Base-by-base conservation (phyloP, 2,113 vertebrate species). In the Panurus biarmicus region DNA sequence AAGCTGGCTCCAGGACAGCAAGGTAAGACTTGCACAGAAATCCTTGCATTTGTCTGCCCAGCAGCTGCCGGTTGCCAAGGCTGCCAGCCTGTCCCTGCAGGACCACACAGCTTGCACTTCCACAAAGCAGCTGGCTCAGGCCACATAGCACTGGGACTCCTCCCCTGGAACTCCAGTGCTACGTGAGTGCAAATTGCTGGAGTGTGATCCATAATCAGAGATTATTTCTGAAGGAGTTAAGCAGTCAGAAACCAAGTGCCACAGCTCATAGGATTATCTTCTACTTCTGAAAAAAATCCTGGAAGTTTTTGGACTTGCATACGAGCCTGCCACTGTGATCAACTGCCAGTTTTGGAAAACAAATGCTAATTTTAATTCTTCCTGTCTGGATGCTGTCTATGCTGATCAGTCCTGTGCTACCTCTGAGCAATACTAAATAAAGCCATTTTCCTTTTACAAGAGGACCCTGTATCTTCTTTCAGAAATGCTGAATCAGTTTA, bases 361-460 rank as follows among this genome's bases (percentile, higher is more conserved):
- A 77, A 70, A 81, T 65, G 19, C 23, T 71, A 12, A 45, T 69
- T 81, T 85, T 44, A 53, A 26, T 53, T 65, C 23, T 79, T 80
- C 61, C 66, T 94, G 38, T 60, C 29, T 78, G 66, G 31, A 79
- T 75, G 35, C 35, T 72, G 24, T 40, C 86, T 88, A 50, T 89
- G 84, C 80, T 96, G 57, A 69, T 91, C 57, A 87, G 57, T 75
- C 77, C 73, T 93, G 65, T 81, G 62, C 87, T 92, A 82, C 87
- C 91, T 95, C 94, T 82, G 67, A 93, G 74, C 62, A 79, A 76
- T 58, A 79, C 45, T 87, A 70, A 95, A 94, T 96, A 95, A 95
- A 96, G 17, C 26, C 12, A 31, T 87, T 93, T 91, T 77, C 73
- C 78, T 85, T 92, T 85, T 75, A 77, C 33, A 81, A 47, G 33